phyloP scores from a whole-genome alignment of 1,140 invertebrate species.

The Nephotettix cincticeps region DNA sequence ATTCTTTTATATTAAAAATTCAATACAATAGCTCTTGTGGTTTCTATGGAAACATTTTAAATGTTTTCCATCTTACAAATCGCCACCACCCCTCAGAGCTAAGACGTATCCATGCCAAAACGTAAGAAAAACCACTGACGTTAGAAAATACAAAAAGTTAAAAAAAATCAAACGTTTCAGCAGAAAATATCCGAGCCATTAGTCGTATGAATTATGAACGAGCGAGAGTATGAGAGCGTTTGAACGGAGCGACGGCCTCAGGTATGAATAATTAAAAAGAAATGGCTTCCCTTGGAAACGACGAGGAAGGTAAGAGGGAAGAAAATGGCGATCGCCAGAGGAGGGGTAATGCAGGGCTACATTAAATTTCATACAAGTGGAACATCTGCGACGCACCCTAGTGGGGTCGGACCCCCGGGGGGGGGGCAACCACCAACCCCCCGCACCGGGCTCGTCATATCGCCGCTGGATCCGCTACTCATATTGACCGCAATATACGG shows the following conservation, averaged over 20 bases:
- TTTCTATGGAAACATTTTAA: too few species aligned
- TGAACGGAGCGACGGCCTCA: background rate
- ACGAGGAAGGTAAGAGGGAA: background rate
- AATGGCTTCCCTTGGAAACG: constrained; percentile 5
- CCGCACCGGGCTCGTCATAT: background rate
- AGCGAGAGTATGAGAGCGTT: background rate
- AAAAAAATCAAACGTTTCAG: too few species aligned
- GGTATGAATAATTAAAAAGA: constrained; percentile 16
- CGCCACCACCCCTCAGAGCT: too few species aligned
- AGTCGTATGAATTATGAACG: too few species aligned
- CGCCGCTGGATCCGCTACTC: background rate
- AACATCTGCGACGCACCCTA: background rate
- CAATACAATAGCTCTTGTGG: too few species aligned
- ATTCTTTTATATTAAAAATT: too few species aligned
- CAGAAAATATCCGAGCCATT: too few species aligned
- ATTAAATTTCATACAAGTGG: constrained; percentile 21
- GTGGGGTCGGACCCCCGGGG: background rate
- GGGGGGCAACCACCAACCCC: background rate
- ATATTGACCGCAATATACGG: background rate
- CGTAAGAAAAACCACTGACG: too few species aligned
- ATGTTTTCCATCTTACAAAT: too few species aligned
- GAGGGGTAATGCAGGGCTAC: constrained; percentile 16
- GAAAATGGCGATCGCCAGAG: background rate
- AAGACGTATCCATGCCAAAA: too few species aligned
- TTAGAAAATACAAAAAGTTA: too few species aligned